These are phyloP conservation scores for Pithys albifrons DNA, from an alignment of 2,113 vertebrate species.

Conservation along the genomic window DNA sequence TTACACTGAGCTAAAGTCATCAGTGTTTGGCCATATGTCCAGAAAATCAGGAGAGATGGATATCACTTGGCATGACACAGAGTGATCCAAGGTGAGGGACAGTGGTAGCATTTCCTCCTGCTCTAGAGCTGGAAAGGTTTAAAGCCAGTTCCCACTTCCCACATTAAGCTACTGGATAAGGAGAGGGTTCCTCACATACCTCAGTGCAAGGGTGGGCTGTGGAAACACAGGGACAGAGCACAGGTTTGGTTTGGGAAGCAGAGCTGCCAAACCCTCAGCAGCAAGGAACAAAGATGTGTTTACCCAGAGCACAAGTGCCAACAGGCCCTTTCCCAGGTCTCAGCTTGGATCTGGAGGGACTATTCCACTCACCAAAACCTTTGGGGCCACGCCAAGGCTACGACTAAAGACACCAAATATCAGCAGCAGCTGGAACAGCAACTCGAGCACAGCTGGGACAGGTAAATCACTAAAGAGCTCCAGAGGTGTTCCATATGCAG, in stretches of 20 bases:
- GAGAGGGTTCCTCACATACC: neutral
- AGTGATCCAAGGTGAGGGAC: neutral
- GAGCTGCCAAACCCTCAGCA: neutral
- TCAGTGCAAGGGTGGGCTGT: rapidly evolving
- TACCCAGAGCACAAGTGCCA: neutral
- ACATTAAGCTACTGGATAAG: neutral
- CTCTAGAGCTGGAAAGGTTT: neutral
- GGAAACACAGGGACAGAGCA: neutral
- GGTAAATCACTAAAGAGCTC: neutral
- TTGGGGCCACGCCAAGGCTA: rapidly evolving
- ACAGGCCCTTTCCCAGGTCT: neutral
- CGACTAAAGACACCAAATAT: rapidly evolving
- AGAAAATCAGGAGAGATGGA: neutral
- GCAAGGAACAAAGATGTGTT: neutral
- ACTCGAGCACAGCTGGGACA: neutral
- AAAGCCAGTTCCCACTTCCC: neutral
- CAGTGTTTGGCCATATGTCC: neutral
- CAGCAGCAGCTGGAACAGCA: rapidly evolving
- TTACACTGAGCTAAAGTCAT: neutral
- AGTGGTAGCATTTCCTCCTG: neutral
- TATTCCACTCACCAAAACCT: neutral
- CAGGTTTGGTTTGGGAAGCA: neutral
- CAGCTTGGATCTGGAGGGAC: neutral
- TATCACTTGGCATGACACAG: neutral
- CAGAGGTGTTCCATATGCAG: neutral